These are phyloP conservation scores for Baryphthengus martii DNA, from an alignment of 2,113 vertebrate species.

Conservation along the genomic window DNA sequence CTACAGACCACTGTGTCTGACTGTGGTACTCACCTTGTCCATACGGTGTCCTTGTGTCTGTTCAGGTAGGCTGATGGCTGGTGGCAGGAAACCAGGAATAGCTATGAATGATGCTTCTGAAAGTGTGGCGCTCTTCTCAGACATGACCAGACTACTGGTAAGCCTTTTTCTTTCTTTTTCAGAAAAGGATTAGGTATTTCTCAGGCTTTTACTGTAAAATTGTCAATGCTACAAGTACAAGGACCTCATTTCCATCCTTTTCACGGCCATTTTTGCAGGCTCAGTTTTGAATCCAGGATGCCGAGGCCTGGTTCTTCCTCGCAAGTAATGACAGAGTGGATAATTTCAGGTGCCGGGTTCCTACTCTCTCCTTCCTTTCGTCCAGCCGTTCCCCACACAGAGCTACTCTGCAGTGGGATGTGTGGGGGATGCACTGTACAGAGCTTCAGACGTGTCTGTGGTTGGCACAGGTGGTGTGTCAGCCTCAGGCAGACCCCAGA, in stretches of 20 bases:
- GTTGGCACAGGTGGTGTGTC: not conserved
- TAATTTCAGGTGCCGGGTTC: not conserved
- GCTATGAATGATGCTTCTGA: not conserved
- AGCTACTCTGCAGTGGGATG: not conserved
- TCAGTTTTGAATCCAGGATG: not conserved
- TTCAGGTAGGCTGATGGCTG: not conserved
- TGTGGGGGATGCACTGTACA: no score
- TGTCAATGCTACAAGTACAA: not conserved
- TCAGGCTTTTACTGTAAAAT: not conserved
- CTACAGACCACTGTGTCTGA: not conserved
- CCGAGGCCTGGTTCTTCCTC: not conserved
- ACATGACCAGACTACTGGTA: not conserved
- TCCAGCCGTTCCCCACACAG: not conserved
- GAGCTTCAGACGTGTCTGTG: rapidly evolving
- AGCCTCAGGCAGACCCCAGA: not conserved
- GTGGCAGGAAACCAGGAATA: not conserved
- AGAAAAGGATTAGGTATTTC: not conserved
- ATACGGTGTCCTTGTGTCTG: not conserved
- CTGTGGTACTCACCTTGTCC: not conserved
- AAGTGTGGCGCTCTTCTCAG: not conserved
- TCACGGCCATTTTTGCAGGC: not conserved
- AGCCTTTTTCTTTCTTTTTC: not conserved
- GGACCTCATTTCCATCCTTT: not conserved
- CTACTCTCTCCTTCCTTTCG: not conserved
- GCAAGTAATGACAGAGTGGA: rapidly evolving